Base-by-base conservation (phyloP, 2,113 vertebrate genomes). In the Prionailurus viverrinus region DNA sequence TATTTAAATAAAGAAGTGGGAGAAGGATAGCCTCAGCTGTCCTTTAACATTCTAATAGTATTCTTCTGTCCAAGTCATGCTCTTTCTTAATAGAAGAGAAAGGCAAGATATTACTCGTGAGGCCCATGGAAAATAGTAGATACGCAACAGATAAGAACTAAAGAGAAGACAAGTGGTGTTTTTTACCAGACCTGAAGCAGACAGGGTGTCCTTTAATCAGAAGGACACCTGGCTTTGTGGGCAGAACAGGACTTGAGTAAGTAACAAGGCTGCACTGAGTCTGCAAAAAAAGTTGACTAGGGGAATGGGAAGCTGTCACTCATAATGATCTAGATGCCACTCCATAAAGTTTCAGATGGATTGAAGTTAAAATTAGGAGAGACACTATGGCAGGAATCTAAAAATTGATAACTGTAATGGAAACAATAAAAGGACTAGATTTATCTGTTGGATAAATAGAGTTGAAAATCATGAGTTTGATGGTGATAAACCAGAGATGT, bases 291-390 rank as follows among this genome's bases (percentile, higher is more conserved):
- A 87, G 68, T 48, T 39, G 53, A 68, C 58, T 71, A 3, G 1
- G 33, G 53, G 55, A 87, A 41, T 68, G 83, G 66, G 55, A 82
- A 93, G 39, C n/a, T 65, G 63, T 33, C 79, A 15, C 14, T 80
- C 82, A 73, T 2, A 51, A 21, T 53, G 41, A 93, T 61, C 48
- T 71, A 1, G 4, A 79, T 14, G 63, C 66, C 83, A 71, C 51
- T 93, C 83, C 85, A 11, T 89, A 41, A 80, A 94, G 45, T 92
- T 93, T 96, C 85, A 91, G 69, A 91, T 23, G 76, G 69, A 98
- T 36, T 82, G 91, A 85, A 89, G 73, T 63, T 83, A 93, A 97
- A 97, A 96, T 87, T 55, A 87, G 55, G 86, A 74, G 41, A 93
- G 94, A 89, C 69, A 66, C 55, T 71, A 39, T 74, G 76, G 51